phyloP scores from a whole-genome alignment of 2,113 vertebrate species.

The Martes martes region DNA sequence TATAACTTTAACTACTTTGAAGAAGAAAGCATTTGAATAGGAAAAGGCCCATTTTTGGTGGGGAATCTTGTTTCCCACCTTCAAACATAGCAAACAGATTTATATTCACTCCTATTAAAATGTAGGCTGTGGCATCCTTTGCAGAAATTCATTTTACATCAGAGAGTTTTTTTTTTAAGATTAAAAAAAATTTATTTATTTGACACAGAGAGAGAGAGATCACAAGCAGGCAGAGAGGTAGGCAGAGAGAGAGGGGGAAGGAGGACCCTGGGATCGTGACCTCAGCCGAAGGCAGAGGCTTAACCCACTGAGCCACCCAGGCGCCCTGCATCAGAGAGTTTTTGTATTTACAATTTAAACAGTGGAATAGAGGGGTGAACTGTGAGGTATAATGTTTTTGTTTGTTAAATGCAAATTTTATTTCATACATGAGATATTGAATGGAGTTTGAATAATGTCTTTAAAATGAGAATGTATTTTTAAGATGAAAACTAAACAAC shows the following conservation, averaged over 20 bases:
- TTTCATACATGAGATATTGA: conserved; percentile 1
- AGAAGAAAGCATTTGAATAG: not conserved
- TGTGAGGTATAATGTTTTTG: conserved; percentile 20
- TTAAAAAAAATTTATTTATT: too few species aligned
- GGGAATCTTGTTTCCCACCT: not conserved
- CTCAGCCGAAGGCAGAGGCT: too few species aligned
- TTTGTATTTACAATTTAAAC: conserved; percentile 42
- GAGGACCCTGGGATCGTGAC: too few species aligned
- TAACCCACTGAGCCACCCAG: too few species aligned
- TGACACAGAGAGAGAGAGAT: too few species aligned
- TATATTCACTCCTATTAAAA: conserved; percentile 18
- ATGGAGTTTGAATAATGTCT: conserved; percentile 13
- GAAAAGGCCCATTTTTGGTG: not conserved
- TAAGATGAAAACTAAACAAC: conserved; percentile 3
- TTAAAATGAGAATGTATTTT: conserved; percentile 17
- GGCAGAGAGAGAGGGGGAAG: too few species aligned
- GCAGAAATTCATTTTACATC: conserved; percentile 42
- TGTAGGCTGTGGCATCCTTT: not conserved
- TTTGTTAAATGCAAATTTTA: conserved; percentile 47
- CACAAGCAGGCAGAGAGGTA: too few species aligned
- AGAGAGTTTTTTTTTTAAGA: not conserved
- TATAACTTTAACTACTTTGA: not conserved
- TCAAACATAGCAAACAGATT: not conserved
- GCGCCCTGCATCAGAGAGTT: not conserved
- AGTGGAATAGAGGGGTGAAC: not conserved